phyloP scores from a whole-genome alignment of 2,113 vertebrate genomes.

The Bubalus kerabau region DNA sequence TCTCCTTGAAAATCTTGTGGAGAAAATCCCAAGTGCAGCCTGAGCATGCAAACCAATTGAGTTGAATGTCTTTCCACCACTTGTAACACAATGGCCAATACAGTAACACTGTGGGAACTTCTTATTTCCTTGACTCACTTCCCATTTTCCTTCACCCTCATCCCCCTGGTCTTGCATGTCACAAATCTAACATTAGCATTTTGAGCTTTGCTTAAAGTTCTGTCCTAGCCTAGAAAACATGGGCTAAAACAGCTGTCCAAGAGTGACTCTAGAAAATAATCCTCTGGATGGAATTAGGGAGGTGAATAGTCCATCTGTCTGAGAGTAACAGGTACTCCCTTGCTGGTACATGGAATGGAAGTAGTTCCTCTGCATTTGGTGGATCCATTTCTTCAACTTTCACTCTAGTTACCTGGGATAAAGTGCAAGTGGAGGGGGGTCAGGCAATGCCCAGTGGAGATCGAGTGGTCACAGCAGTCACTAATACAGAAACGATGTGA shows the following conservation, averaged over 20 bases:
- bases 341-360: not conserved
- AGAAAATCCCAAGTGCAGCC: not conserved
- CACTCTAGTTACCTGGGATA: not conserved
- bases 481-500: not conserved
- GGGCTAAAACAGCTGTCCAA: not conserved
- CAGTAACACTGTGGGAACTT: accelerated
- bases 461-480: not conserved
- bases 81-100: not conserved
- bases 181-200: not conserved
- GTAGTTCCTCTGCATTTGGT: not conserved
- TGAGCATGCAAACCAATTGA: accelerated
- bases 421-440: not conserved
- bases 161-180: not conserved
- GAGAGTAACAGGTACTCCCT: not conserved
- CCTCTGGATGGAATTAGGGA: not conserved
- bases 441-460: not conserved
- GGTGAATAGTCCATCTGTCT: not conserved
- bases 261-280: not conserved
- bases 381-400: not conserved
- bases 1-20: not conserved
- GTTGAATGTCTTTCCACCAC: not conserved
- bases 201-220: not conserved
- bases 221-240: not conserved
- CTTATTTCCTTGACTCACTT: not conserved
- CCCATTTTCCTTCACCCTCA: not conserved